Conservation (phyloP, 1,140 invertebrate species). For the Grapholita molesta region DNA sequence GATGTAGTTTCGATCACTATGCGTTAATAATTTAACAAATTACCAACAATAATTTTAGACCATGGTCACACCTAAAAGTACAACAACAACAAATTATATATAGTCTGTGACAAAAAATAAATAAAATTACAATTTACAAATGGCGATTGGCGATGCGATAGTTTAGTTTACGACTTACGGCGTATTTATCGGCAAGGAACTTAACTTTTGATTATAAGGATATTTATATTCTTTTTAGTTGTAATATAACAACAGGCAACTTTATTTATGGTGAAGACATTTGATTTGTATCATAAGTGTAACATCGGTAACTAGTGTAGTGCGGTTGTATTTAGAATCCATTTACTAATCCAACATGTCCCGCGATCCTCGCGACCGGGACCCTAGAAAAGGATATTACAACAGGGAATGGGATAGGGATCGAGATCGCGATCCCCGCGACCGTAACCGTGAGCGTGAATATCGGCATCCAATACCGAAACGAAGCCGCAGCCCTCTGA, state of each 20-base stretch:
- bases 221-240: no score
- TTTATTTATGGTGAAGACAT: background rate
- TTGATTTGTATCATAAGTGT: background rate
- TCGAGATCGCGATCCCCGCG: constrained; percentile 30
- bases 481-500: constrained; percentile 40
- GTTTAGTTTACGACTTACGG: no score
- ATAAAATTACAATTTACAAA: no score
- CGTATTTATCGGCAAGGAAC: background rate
- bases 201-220: background rate
- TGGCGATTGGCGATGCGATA: no score
- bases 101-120: no score
- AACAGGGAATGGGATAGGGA: constrained; percentile 27
- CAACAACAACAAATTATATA: no score
- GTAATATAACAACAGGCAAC: no score
- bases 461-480: constrained; percentile 32
- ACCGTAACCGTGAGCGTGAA: constrained; percentile 36
- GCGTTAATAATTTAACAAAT: no score
- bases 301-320: background rate
- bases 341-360: constrained; percentile 26
- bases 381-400: constrained; percentile 28
- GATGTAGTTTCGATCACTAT: no score
- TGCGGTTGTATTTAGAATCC: constrained; percentile 4
- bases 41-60: no score
- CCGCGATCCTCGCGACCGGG: constrained; percentile 18
- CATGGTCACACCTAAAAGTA: no score